These are phyloP conservation scores for Choloepus didactylus DNA, from an alignment of 2,797 vertebrate species.

Conservation along the genomic window DNA sequence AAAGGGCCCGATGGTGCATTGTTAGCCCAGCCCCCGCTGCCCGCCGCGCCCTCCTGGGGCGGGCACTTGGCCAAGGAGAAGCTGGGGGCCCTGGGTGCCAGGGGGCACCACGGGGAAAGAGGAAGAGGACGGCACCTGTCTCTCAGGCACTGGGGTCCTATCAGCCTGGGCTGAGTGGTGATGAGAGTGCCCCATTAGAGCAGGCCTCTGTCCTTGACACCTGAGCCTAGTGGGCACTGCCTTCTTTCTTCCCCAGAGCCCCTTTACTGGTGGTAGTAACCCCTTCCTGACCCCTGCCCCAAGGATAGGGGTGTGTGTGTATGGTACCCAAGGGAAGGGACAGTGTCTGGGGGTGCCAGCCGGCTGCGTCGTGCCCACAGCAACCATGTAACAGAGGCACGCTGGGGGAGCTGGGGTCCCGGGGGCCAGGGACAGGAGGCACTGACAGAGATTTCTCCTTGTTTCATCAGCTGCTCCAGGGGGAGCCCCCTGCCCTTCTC, in stretches of 20 bases:
- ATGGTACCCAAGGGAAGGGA: constrained; percentile 76
- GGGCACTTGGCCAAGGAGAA: constrained; percentile 83
- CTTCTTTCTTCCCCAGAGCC: constrained; percentile 74
- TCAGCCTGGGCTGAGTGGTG: neutral
- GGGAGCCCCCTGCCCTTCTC: constrained; percentile 82
- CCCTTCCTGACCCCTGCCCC: constrained; percentile 70
- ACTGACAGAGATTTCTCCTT: constrained; percentile 85
- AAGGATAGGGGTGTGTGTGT: constrained; percentile 32
- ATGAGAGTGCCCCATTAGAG: constrained; percentile 15
- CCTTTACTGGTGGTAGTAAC: constrained; percentile 74
- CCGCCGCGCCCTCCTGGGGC: constrained; percentile 82
- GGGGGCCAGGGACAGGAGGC: constrained; percentile 81
- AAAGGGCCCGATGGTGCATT: constrained; percentile 86
- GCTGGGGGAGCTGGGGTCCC: constrained; percentile 81
- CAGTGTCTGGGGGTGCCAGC: constrained; percentile 78
- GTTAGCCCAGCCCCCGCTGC: constrained; percentile 87
- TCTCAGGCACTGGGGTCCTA: constrained; percentile 48
- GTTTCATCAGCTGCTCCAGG: constrained; percentile 88
- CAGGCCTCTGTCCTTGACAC: constrained; percentile 66
- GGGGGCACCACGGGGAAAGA: constrained; percentile 79
- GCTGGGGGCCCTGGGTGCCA: constrained; percentile 84
- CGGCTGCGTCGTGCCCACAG: constrained; percentile 75
- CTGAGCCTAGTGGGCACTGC: constrained; percentile 75
- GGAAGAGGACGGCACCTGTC: constrained; percentile 74
- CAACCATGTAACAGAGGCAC: constrained; percentile 79